Base-by-base conservation (phyloP, 1,140 invertebrate species). In the Rhopalosiphum padi region DNA sequence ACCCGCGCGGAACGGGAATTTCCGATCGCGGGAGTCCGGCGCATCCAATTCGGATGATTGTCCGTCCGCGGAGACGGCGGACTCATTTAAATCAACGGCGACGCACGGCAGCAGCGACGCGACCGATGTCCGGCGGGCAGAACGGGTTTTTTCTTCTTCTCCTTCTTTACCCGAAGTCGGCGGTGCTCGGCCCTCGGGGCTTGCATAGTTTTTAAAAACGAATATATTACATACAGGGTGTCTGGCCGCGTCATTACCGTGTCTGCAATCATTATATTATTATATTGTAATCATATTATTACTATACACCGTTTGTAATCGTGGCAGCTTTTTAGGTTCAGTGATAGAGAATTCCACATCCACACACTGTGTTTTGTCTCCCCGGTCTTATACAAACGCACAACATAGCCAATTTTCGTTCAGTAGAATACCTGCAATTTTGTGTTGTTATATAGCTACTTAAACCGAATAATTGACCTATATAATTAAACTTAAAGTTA, bases 61-160 rank as follows among this genome's bases (percentile, higher is more conserved):
- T 86, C 41, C 41, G 37, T 86, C 83, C 22, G 83, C 37, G 18
- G 77, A 35, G 77, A 41, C 37, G 82, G 22, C 22, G 83, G 83
- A 43, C 83, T 86, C 83, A 30, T 86, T 86, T 86, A 43, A 86
- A 86, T 83, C 82, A 43, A 86, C 60, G 60, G 60, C 60, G 30
- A 77, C 60, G n/a, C 60, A 77, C 60, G 60, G 60, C 60, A 77
- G 60, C 60, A 77, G n/a, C 23, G 37, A 86, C 83, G 83, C 82
- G 60, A 77, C 30, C 30, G 35, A 83, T 25, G 83, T 86, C 41
- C 83, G 37, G 83, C 83, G 82, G n/a, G 82, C 82, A 83, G 82
- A 83, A 83, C 82, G 83, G 37, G 83, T 86, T 86, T 85, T 85
- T 43, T 43, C 55, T 77, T 77, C 60, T 35, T 77, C 60, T 77